Evolutionary conservation across 2,888 invertebrate species (phyloP).

Genomic region (Notocelia uddmanniana): DNA sequence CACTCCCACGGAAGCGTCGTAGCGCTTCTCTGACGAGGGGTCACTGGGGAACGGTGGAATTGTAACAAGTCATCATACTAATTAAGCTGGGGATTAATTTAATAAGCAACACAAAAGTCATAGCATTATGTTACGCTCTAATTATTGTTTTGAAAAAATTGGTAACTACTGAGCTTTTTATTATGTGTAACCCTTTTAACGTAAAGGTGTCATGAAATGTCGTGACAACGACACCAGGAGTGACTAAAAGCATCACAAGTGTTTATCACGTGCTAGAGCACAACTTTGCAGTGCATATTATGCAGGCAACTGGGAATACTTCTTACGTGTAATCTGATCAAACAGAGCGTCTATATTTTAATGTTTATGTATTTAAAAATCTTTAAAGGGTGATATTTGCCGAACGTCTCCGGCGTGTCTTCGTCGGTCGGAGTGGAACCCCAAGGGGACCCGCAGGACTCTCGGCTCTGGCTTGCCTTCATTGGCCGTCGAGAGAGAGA

Average conservation of each 20-base stretch:
- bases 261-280: background rate
- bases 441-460: no score
- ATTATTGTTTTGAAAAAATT: background rate
- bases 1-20: constrained; percentile 59
- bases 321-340: no score
- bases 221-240: background rate
- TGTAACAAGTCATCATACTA: constrained; percentile 63
- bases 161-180: background rate
- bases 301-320: no score
- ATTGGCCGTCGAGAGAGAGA: no score
- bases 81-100: constrained; percentile 61
- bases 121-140: background rate
- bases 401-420: no score
- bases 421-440: no score
- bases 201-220: background rate
- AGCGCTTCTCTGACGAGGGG: constrained; percentile 50
- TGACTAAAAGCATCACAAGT: no score
- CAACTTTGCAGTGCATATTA: background rate
- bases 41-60: constrained; percentile 57
- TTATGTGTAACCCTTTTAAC: background rate
- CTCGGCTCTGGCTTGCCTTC: no score
- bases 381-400: no score
- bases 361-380: no score
- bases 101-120: constrained; percentile 48
- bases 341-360: no score